Evolutionary conservation across 2,113 vertebrate genomes (phyloP).

Genomic region (Myotis lucifugus): DNA sequence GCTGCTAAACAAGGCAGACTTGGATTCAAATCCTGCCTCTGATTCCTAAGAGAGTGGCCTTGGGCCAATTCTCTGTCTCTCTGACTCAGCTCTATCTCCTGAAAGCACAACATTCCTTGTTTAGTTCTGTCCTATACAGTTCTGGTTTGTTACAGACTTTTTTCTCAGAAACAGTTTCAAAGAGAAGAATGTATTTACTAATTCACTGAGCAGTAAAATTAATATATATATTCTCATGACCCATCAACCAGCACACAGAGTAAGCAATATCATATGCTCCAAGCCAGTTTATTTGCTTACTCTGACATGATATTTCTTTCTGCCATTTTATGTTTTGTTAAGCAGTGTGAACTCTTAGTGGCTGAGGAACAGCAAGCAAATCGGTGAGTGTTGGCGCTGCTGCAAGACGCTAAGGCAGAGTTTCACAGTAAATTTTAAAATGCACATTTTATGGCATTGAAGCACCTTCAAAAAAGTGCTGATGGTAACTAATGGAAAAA

Average conservation of each 20-base stretch:
- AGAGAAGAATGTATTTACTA: conserved; percentile 39
- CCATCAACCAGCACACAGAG: conserved; percentile 29
- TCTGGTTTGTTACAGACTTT: neutral
- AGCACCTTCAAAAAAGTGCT: neutral
- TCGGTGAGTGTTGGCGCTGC: neutral
- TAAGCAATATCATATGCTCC: neutral
- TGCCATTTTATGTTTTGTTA: conserved; percentile 4
- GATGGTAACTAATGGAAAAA: neutral
- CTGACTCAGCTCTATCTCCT: neutral
- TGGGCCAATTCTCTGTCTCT: neutral
- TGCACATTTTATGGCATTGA: neutral
- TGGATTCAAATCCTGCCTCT: neutral
- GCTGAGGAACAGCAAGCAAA: neutral
- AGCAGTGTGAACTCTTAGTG: neutral
- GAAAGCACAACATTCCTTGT: neutral
- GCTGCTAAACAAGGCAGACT: neutral
- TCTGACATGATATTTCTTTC: conserved; percentile 36
- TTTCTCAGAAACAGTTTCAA: neutral
- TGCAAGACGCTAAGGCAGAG: neutral
- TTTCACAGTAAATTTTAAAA: neutral
- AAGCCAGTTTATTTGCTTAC: conserved; percentile 23
- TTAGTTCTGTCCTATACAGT: neutral
- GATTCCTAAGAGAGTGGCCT: neutral
- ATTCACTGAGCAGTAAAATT: conserved; percentile 68
- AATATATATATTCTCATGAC: conserved; percentile 38